Percentiles rank a stretch among this genome's conserved stretches.
These are phyloP conservation scores for Proisotoma minuta DNA, from an alignment of 2,888 invertebrate species.

Conservation along the genomic window DNA sequence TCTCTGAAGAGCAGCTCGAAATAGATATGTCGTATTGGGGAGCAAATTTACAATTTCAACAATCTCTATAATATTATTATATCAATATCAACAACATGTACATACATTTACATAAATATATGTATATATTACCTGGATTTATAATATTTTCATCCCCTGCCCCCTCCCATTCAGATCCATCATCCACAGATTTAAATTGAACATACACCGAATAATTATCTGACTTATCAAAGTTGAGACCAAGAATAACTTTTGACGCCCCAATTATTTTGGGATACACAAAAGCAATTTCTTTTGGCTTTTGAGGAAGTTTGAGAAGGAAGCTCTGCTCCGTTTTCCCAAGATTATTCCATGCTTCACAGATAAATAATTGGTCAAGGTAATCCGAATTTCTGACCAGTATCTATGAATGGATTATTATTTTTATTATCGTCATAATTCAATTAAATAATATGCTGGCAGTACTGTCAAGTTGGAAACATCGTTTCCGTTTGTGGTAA, in stretches of 20 bases:
- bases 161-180: neutral
- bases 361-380: neutral
- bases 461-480: slow-evolving; percentile 9
- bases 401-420: neutral
- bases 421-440: too few species aligned
- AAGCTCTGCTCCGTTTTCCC: neutral
- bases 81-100: neutral
- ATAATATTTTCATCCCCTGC: neutral
- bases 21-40: slow-evolving; percentile 5
- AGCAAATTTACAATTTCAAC: neutral
- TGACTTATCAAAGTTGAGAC: neutral
- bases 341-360: slow-evolving; percentile 12
- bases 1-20: slow-evolving; percentile 5
- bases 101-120: neutral
- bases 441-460: too few species aligned
- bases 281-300: slow-evolving; percentile 7
- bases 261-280: slow-evolving; percentile 5
- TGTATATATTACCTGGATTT: neutral
- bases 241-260: neutral
- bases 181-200: neutral
- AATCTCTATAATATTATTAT: neutral
- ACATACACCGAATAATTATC: slow-evolving; percentile 1
- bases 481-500: neutral
- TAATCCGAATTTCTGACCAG: neutral
- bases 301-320: neutral